phyloP scores from a whole-genome alignment of 2,113 vertebrate genomes.

The Syngnathoides biaculeatus region DNA sequence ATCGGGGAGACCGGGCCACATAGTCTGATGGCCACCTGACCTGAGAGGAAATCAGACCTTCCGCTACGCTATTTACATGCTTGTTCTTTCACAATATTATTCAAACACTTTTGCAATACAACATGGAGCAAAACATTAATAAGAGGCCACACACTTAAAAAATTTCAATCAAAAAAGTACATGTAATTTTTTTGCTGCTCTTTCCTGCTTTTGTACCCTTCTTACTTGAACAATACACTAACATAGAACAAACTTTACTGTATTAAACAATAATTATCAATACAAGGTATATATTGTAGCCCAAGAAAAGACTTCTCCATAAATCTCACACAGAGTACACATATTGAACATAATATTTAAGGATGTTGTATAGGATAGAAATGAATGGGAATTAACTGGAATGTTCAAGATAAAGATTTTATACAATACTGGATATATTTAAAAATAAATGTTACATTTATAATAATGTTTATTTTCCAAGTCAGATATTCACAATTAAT shows the following conservation, averaged over 20 bases:
- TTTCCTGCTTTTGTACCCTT: background rate
- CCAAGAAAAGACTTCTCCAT: too few relatives aligned
- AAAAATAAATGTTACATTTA: too few relatives aligned
- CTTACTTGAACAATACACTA: background rate
- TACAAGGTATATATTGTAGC: too few relatives aligned
- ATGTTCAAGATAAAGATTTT: background rate
- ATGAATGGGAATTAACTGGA: background rate
- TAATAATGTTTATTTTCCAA: too few relatives aligned
- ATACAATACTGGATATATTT: too few relatives aligned
- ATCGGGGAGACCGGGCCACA: constrained; percentile 24
- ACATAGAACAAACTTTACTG: too few relatives aligned
- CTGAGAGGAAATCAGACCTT: background rate
- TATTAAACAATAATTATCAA: too few relatives aligned
- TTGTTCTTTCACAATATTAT: background rate
- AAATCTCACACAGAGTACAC: too few relatives aligned
- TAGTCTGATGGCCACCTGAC: constrained; percentile 26
- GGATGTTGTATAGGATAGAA: background rate
- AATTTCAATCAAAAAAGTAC: background rate
- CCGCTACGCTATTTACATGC: background rate
- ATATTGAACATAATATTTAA: too few relatives aligned
- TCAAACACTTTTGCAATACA: background rate
- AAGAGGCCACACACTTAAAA: background rate
- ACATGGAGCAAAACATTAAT: background rate
- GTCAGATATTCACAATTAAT: too few relatives aligned
- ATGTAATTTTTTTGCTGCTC: background rate